phyloP scores from a whole-genome alignment of 1,140 invertebrate genomes.

The Nasonia giraulti region DNA sequence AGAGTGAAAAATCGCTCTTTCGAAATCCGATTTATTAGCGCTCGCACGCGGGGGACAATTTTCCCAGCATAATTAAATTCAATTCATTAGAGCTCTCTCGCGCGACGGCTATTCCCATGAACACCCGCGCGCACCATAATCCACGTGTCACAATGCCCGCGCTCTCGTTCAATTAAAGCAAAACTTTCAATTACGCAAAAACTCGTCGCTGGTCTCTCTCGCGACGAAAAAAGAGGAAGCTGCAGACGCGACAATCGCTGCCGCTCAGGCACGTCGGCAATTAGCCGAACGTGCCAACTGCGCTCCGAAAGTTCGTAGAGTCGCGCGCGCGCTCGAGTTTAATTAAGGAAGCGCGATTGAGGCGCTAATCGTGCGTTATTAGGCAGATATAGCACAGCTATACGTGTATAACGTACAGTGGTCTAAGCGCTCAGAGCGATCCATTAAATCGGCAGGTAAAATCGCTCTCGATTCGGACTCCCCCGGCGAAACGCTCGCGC shows the following conservation, averaged over 20 bases:
- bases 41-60: too few species aligned
- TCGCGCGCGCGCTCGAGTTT: not conserved
- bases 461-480: conserved; percentile 42
- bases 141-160: not conserved
- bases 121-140: not conserved
- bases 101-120: not conserved
- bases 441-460: conserved; percentile 40
- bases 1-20: not conserved
- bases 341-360: conserved; percentile 31
- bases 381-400: not conserved
- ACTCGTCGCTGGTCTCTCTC: not conserved
- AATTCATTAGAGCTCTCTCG: not conserved
- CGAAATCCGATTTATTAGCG: conserved; percentile 13
- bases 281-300: not conserved
- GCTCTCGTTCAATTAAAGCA: not conserved
- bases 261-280: not conserved
- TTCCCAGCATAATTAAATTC: not conserved
- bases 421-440: conserved; percentile 20
- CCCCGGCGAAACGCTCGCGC: not conserved
- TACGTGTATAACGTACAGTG: not conserved
- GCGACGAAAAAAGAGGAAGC: not conserved
- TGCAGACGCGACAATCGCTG: not conserved
- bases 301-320: not conserved
- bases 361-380: conserved; percentile 24
- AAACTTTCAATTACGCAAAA: conserved; percentile 1